Evolutionary conservation across 1,140 invertebrate species (phyloP), one percentile per base, ranked within the genome.

Genomic region (Macrobrachium rosenbergii): DNA sequence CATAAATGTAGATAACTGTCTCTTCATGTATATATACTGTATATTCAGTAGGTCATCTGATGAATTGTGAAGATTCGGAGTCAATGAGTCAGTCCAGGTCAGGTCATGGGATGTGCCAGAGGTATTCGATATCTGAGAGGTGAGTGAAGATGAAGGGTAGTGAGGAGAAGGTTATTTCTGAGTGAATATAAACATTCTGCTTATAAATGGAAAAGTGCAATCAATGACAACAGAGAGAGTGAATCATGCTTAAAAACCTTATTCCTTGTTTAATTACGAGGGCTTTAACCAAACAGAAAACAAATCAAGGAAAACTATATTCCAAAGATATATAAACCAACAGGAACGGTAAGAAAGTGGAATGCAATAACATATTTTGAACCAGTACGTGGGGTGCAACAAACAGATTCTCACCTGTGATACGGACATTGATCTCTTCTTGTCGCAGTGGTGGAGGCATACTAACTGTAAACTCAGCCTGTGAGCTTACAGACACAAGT

Each of bases 381-480:
- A 52, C 52, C 52, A 52, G 7, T 52, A 10, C 52, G 6, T 52
- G 52, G 52, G 52, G 28, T 10, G 52, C 7, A 52, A 52, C 52
- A 52, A 52, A 52, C 52, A 52, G 52, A 12, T 12, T 52, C 64
- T 73, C 23, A 87, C 85, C 85, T 82, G 85, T 82, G 19, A 87
- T 87, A 21, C 52, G 81, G 52, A 87, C 85, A 73, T 87, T 87
- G 23, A 87, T 67, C 37, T 87, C 85, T 60, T 87, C 85, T 72
- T 87, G 78, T 21, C 60, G 85, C 5, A 87, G 59, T 17, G 78
- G 85, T 28, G 81, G 85, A 11, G 85, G 85, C 6, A 59, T 87
- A 43, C 85, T 87, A 69, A 87, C 78, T 12, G 78, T 87, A 52
- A 87, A 87, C 85, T 87, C 85, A 11, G 85, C 85, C 85, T 87